These are phyloP conservation scores for Zeugodacus cucurbitae DNA, from an alignment of 1,140 invertebrate genomes.

Conservation along the genomic window DNA sequence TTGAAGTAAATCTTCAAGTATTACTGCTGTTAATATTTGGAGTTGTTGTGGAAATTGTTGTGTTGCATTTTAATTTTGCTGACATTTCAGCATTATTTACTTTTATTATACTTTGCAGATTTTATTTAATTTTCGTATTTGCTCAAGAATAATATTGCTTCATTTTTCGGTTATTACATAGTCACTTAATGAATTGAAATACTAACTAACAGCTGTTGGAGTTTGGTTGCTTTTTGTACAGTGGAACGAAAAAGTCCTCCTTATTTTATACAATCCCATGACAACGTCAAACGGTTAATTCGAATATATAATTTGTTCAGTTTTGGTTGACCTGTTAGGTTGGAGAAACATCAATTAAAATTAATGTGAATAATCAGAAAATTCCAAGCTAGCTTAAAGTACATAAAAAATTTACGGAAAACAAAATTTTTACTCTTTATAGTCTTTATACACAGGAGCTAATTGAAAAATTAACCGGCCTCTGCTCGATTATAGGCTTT, in stretches of 20 bases:
- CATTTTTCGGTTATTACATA: not conserved
- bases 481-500: too few relatives aligned
- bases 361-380: too few relatives aligned
- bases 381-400: too few relatives aligned
- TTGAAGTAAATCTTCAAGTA: not conserved
- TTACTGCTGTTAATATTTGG: slow-evolving; percentile 23
- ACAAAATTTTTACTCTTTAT: too few relatives aligned
- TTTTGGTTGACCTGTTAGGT: too few relatives aligned
- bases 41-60: not conserved
- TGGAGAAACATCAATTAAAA: too few relatives aligned
- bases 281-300: too few relatives aligned
- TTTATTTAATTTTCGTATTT: not conserved
- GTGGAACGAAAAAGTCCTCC: not conserved
- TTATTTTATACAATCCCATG: too few relatives aligned
- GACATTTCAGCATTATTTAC: slow-evolving; percentile 4
- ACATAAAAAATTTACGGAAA: too few relatives aligned
- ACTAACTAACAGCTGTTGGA: not conserved
- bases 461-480: too few relatives aligned
- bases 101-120: slow-evolving; percentile 10
- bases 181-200: not conserved
- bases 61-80: slow-evolving; percentile 15
- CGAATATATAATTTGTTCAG: too few relatives aligned
- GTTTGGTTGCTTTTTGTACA: not conserved
- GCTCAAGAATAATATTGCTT: not conserved
- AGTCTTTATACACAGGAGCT: too few relatives aligned